These are phyloP conservation scores for Pelosia muscerda DNA, from an alignment of 2,888 invertebrate genomes.

Conservation along the genomic window DNA sequence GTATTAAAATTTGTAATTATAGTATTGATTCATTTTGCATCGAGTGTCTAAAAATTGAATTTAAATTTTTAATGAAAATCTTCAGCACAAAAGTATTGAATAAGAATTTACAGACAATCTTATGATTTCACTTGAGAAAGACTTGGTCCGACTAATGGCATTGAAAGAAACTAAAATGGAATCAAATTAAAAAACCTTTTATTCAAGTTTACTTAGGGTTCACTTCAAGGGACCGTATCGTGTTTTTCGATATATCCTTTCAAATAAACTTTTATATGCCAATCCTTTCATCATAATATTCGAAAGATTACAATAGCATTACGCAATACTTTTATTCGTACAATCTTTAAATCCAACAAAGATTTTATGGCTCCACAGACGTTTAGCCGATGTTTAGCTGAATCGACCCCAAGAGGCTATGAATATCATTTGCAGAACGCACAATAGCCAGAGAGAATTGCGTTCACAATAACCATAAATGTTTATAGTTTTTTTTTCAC, in stretches of 20 bases:
- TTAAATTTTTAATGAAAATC: too few relatives aligned
- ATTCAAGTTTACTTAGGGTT: not conserved
- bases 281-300: slow-evolving; percentile 28
- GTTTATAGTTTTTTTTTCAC: slow-evolving; percentile 43
- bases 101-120: not conserved
- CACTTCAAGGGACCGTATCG: not conserved
- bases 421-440: slow-evolving; percentile 43
- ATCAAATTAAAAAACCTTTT: not conserved
- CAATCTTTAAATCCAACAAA: slow-evolving; percentile 30
- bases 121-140: not conserved
- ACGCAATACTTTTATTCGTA: slow-evolving; percentile 23
- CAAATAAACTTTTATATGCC: slow-evolving; percentile 19
- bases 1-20: not conserved
- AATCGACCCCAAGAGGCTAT: slow-evolving; percentile 41
- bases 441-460: slow-evolving; percentile 37
- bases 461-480: slow-evolving; percentile 45
- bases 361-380: slow-evolving; percentile 43
- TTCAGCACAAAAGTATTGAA: not conserved
- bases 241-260: not conserved
- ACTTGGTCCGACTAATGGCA: too few relatives aligned
- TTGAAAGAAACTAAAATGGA: not conserved
- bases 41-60: too few relatives aligned
- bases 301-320: slow-evolving; percentile 15
- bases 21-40: too few relatives aligned
- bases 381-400: slow-evolving; percentile 51